Evolutionary conservation across 2,113 vertebrate species (phyloP).

Genomic region (Thunnus thynnus): DNA sequence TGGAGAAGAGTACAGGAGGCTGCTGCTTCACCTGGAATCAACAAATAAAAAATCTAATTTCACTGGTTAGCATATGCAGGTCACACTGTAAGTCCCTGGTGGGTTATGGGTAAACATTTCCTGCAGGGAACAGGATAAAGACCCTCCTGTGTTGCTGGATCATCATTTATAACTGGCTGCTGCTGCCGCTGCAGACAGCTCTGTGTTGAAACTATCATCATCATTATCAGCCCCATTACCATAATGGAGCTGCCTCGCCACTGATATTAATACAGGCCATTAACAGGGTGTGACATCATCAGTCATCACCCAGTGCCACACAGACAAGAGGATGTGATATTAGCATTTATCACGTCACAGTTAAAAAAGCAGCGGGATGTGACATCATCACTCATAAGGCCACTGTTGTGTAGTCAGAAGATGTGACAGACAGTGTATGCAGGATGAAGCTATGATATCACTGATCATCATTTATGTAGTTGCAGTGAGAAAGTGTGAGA

Average conservation of each 20-base stretch:
- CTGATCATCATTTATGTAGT: not conserved
- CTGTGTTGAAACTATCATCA: conserved; percentile 77
- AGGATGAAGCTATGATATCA: not conserved
- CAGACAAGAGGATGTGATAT: conserved; percentile 33
- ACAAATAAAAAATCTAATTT: not conserved
- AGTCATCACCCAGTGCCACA: conserved; percentile 63
- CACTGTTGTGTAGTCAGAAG: not conserved
- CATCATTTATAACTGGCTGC: conserved; percentile 70
- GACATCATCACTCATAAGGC: conserved; percentile 39
- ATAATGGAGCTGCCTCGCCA: conserved; percentile 78
- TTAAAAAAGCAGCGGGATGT: conserved; percentile 15
- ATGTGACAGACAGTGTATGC: not conserved
- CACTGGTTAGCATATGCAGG: conserved; percentile 11
- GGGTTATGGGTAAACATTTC: conserved; percentile 60
- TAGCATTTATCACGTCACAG: conserved; percentile 44
- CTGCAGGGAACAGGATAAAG: conserved; percentile 62
- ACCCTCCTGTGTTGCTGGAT: conserved; percentile 54
- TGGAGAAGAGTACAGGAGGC: conserved; percentile 9
- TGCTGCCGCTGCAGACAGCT: conserved; percentile 59
- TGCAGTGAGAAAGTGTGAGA: not conserved
- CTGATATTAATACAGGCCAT: conserved; percentile 82
- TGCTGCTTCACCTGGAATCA: not conserved
- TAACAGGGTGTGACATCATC: conserved; percentile 81
- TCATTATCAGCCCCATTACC: conserved; percentile 86
- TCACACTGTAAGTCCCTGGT: conserved; percentile 44